Conservation (phyloP, 2,888 invertebrate species). For the Phengaris arion region DNA sequence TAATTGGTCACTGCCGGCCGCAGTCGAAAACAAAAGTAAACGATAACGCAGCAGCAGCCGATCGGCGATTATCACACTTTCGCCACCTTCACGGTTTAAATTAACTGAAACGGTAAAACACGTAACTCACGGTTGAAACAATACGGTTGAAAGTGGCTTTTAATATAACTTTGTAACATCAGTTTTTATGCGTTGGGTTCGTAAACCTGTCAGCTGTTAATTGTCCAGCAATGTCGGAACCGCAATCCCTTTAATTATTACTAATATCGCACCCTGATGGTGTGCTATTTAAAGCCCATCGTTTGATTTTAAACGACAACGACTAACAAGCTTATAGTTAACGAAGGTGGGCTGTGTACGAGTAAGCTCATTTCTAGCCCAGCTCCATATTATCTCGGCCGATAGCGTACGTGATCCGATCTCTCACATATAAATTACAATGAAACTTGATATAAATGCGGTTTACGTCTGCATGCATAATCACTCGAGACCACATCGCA, state of each 20-base stretch:
- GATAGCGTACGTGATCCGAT: conserved; percentile 3
- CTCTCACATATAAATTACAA: conserved; percentile 15
- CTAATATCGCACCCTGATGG: neutral
- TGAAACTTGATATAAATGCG: conserved; percentile 13
- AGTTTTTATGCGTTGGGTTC: neutral
- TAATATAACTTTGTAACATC: conserved; percentile 12
- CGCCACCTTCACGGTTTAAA: conserved; percentile 21
- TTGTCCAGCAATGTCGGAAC: neutral
- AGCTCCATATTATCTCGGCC: neutral
- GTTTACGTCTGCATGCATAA: neutral
- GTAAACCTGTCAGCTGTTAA: neutral
- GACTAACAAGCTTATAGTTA: neutral
- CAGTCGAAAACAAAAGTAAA: conserved; percentile 27
- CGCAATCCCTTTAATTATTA: neutral
- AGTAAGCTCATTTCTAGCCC: neutral
- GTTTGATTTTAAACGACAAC: neutral
- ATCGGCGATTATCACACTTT: conserved; percentile 26
- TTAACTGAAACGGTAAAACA: conserved; percentile 15
- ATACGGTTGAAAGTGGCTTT: conserved; percentile 21
- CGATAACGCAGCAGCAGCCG: neutral
- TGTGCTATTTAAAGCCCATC: neutral
- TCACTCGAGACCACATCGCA: neutral
- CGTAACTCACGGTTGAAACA: conserved; percentile 14
- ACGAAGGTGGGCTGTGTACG: too few relatives aligned
- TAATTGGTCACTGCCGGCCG: neutral